Evolutionary conservation across 2,113 vertebrate genomes (phyloP).

Genomic region (Psilopsiagon aymara): DNA sequence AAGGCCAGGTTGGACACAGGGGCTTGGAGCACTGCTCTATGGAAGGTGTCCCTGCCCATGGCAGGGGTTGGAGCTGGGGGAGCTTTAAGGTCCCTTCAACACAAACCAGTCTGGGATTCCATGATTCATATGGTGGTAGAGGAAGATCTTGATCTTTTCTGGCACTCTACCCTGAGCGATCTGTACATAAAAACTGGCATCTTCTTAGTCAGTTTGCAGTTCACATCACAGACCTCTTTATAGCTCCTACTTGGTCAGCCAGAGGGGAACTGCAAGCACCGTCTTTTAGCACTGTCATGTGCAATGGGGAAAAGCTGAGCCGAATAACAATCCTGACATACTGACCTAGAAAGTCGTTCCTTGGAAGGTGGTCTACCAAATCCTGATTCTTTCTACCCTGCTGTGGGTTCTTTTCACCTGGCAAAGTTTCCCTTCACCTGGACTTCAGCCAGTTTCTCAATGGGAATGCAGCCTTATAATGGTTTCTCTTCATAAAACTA

Average conservation of each 20-base stretch:
- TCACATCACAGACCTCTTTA: background rate
- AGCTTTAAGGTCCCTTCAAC: background rate
- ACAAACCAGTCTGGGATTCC: background rate
- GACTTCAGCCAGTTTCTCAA: background rate
- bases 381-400: background rate
- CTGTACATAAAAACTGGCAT: background rate
- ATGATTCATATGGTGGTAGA: background rate
- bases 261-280: background rate
- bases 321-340: background rate
- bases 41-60: fast-evolving
- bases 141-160: background rate
- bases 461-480: background rate
- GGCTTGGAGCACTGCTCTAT: too few species aligned
- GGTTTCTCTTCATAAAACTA: background rate
- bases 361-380: background rate
- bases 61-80: background rate
- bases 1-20: too few species aligned
- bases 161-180: background rate
- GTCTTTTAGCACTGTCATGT: fast-evolving
- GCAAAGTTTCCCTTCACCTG: background rate
- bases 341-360: background rate
- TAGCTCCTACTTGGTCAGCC: background rate
- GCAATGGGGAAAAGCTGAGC: background rate
- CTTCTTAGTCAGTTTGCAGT: background rate
- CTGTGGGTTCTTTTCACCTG: background rate